A percentile compares a stretch with the other conserved stretches of the same genome.
These are phyloP conservation scores for Conus betulinus DNA, from an alignment of 1,140 invertebrate species.

Conservation along the genomic window DNA sequence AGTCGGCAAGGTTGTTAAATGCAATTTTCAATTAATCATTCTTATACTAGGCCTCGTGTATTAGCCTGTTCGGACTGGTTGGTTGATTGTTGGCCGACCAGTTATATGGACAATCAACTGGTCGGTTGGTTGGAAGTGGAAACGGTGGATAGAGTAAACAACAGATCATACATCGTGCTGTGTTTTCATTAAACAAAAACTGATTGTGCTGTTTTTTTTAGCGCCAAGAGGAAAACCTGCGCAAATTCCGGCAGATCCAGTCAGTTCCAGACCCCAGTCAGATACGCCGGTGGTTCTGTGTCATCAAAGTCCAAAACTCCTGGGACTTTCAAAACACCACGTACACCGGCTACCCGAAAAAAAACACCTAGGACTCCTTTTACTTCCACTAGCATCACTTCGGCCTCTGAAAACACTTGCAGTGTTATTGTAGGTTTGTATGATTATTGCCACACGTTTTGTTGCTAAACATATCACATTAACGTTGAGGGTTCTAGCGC, in stretches of 20 bases:
- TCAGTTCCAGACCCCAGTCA: background rate
- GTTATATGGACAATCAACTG: no score
- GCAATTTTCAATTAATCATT: no score
- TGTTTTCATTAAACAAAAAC: no score
- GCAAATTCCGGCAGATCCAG: background rate
- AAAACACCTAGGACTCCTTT: constrained; percentile 36
- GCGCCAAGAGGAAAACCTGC: background rate
- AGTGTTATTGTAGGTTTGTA: constrained; percentile 33
- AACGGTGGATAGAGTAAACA: no score
- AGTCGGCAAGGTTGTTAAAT: no score
- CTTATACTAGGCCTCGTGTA: no score
- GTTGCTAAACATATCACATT: no score
- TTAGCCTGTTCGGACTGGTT: no score
- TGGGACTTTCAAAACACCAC: constrained; percentile 21
- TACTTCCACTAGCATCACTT: constrained; percentile 33
- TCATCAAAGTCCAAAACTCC: constrained; percentile 7
- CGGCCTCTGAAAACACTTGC: constrained; percentile 11
- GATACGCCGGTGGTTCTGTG: background rate
- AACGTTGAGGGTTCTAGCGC: no score
- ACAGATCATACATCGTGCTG: no score
- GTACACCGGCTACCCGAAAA: background rate
- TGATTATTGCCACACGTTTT: background rate
- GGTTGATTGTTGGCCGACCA: no score
- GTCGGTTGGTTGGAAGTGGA: no score
- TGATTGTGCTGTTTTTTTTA: background rate